phyloP scores from a whole-genome alignment of 2,888 invertebrate genomes.

The Stenurella melanura region DNA sequence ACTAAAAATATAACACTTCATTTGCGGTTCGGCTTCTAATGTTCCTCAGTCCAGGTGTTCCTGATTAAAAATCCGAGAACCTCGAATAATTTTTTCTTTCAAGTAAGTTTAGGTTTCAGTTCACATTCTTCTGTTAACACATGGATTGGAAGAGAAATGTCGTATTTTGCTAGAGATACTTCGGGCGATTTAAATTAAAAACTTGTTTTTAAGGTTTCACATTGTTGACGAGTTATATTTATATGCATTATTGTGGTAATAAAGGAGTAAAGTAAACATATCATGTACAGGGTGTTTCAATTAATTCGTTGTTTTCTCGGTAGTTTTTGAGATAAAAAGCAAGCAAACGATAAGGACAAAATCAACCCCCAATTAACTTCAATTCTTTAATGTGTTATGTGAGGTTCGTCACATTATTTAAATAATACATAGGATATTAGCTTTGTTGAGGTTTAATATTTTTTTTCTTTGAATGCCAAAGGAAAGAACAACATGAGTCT shows the following conservation, averaged over 20 bases:
- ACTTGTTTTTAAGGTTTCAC: not conserved
- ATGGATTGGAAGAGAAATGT: conserved; percentile 31
- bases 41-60: conserved; percentile 54
- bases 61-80: conserved; percentile 55
- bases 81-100: conserved; percentile 35
- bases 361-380: too few relatives aligned
- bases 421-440: too few relatives aligned
- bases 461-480: too few relatives aligned
- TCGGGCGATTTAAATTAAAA: not conserved
- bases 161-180: conserved; percentile 23
- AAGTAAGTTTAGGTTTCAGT: conserved; percentile 30
- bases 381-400: too few relatives aligned
- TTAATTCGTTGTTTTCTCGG: too few relatives aligned
- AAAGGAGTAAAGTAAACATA: not conserved
- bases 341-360: too few relatives aligned
- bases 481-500: too few relatives aligned
- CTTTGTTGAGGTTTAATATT: too few relatives aligned
- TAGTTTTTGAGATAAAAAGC: too few relatives aligned
- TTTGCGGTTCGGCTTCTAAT: conserved; percentile 19
- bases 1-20: conserved; percentile 50
- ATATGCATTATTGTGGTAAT: not conserved
- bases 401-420: too few relatives aligned
- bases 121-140: conserved; percentile 25
- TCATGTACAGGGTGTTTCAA: not conserved
- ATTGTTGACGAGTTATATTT: not conserved